phyloP scores from a whole-genome alignment of 2,888 invertebrate species.

The Falcaria lacertinaria region DNA sequence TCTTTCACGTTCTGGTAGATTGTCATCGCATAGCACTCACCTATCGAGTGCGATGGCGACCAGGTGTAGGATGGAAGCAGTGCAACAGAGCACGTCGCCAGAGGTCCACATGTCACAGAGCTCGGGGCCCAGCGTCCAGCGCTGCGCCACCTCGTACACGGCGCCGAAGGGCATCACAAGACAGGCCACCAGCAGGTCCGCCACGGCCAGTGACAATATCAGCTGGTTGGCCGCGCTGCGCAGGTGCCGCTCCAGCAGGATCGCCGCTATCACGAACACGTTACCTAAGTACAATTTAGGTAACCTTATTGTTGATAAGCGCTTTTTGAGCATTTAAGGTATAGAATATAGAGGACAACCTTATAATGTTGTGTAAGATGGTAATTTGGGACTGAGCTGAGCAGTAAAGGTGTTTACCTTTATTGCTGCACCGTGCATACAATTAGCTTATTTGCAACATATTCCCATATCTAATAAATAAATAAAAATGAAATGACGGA shows the following conservation, averaged over 20 bases:
- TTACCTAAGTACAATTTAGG: slow-evolving; percentile 82
- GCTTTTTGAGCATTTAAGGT: too few relatives aligned
- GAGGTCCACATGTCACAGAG: slow-evolving; percentile 97
- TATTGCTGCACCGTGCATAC: too few relatives aligned
- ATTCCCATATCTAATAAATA: too few relatives aligned
- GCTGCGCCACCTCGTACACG: slow-evolving; percentile 87
- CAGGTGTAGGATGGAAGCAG: slow-evolving; percentile 89
- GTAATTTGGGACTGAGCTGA: too few relatives aligned
- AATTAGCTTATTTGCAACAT: too few relatives aligned
- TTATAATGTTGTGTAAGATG: too few relatives aligned
- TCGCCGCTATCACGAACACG: slow-evolving; percentile 96
- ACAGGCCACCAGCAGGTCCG: slow-evolving; percentile 93
- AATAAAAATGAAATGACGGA: too few relatives aligned
- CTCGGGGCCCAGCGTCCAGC: slow-evolving; percentile 92
- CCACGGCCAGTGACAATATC: slow-evolving; percentile 93
- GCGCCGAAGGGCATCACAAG: slow-evolving; percentile 88
- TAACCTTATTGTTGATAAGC: too few relatives aligned
- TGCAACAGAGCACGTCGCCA: slow-evolving; percentile 94
- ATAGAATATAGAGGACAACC: too few relatives aligned
- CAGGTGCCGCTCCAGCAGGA: slow-evolving; percentile 90
- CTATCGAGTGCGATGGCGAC: slow-evolving; percentile 91
- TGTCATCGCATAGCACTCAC: slow-evolving; percentile 46
- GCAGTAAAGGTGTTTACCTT: too few relatives aligned
- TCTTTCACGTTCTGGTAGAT: too few relatives aligned
- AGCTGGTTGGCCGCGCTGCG: slow-evolving; percentile 95